Base-by-base conservation (phyloP, 2,797 vertebrate species). In the Nyctibius grandis region DNA sequence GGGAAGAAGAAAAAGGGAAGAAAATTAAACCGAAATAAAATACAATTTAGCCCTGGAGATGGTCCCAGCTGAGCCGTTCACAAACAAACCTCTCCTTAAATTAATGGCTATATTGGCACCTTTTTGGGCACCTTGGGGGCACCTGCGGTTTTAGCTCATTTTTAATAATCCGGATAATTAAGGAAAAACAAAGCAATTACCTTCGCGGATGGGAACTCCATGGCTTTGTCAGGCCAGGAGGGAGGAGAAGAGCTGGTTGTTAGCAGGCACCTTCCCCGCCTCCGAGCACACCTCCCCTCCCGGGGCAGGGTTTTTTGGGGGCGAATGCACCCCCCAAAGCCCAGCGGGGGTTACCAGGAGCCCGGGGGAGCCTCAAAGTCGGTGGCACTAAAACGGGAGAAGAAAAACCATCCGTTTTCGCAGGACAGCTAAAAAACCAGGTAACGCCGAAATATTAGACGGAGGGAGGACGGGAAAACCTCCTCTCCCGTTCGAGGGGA, bases 21-120 rank as follows among this genome's bases (percentile, higher is more conserved):
- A 76, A 92, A 88, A 60, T 7, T 12, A 82, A 94, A 74, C 4
- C 10, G 5, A 89, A 85, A 56, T 57, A 48, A 93, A 8, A 1
- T 20, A 1, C n/a, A 3, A 4, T 17, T 59, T 1, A 11, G 3
- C 36, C 5, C 1, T 2, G 53, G 76, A 36, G 54, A 11, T 16
- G 29, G 11, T 22, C 19, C 33, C 23, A 4, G 33, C 14, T 5
- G 25, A 45, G 53, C 5, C 3, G 3, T n/a, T 80, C 45, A 0
- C 56, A 14, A 50, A 29, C n/a, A 12, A 75, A 42, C 4, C 36
- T 40, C 40, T 75, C 22, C 57, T 44, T 25, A 56, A 63, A 40
- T 45, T 15, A 11, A 8, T 1, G 69, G 15, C 9, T 23, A 0
- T 5, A 1, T 1, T 20, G 73, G 76, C 38, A 14, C 33, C 3